These are phyloP conservation scores for Drosophila paracracens DNA, from an alignment of 2,888 invertebrate genomes.

Conservation along the genomic window DNA sequence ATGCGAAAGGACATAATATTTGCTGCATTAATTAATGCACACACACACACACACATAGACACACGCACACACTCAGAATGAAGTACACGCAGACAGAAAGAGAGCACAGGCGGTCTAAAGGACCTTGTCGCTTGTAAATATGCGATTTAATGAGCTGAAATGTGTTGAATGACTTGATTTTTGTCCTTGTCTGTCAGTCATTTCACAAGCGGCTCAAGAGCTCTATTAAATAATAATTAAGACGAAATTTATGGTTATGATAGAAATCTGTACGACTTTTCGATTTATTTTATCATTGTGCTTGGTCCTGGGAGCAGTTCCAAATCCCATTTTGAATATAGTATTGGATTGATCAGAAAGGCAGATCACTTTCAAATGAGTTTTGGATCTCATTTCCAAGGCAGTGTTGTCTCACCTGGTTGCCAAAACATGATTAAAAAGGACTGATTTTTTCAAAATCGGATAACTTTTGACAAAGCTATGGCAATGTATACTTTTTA, in stretches of 20 bases:
- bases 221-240: conserved; percentile 34
- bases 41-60: conserved; percentile 23
- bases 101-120: not conserved
- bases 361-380: too few species aligned
- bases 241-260: not conserved
- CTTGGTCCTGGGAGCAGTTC: not conserved
- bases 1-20: conserved; percentile 67
- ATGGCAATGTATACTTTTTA: too few species aligned
- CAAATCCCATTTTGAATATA: not conserved
- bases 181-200: conserved; percentile 23
- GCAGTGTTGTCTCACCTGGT: not conserved
- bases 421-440: not conserved
- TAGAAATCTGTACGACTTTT: conserved; percentile 3
- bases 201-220: conserved; percentile 13
- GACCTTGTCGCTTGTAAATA: conserved; percentile 33
- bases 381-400: too few species aligned
- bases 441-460: not conserved
- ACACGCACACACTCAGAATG: not conserved
- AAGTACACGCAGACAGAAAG: conserved; percentile 7
- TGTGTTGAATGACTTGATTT: conserved; percentile 53
- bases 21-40: conserved; percentile 69
- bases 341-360: not conserved
- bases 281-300: not conserved
- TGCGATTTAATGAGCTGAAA: conserved; percentile 61
- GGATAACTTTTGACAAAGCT: not conserved